A percentile compares a stretch with the other conserved stretches of the same genome.
These are phyloP conservation scores for Danio rerio DNA, from an alignment of 2,113 vertebrate species.

Conservation along the genomic window DNA sequence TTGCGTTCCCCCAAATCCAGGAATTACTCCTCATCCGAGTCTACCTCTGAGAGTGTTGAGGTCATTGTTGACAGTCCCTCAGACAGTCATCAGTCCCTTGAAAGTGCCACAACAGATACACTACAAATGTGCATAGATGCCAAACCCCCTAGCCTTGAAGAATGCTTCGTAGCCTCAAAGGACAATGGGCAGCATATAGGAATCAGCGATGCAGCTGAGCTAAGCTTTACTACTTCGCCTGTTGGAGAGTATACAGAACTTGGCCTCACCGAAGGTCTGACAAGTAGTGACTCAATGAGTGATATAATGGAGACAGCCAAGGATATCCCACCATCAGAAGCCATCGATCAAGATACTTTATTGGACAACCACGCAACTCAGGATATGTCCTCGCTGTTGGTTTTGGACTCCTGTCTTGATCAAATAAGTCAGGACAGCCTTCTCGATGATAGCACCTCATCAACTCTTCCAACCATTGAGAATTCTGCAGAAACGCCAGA, in stretches of 20 bases:
- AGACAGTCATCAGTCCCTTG: conserved; percentile 63
- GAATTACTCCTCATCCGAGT: conserved; percentile 67
- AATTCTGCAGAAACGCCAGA: conserved; percentile 86
- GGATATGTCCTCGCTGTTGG: conserved; percentile 63
- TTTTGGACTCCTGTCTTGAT: conserved; percentile 81
- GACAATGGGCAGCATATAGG: conserved; percentile 29
- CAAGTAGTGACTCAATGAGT: conserved; percentile 68
- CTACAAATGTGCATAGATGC: conserved; percentile 68
- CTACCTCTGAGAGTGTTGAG: conserved; percentile 69
- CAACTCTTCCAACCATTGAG: conserved; percentile 75
- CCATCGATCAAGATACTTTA: conserved; percentile 77
- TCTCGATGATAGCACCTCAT: conserved; percentile 84
- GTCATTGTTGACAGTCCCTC: conserved; percentile 54
- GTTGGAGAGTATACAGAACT: conserved; percentile 46
- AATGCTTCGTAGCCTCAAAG: conserved; percentile 62
- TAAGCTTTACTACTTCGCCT: conserved; percentile 49
- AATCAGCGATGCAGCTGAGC: conserved; percentile 53
- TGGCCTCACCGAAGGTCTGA: conserved; percentile 67
- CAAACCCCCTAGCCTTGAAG: conserved; percentile 72
- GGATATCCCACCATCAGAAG: conserved; percentile 57
- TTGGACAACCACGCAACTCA: conserved; percentile 62
- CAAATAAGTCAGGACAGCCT: conserved; percentile 90
- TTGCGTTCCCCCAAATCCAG: conserved; percentile 61
- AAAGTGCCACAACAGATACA: conserved; percentile 65
- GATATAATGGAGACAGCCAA: conserved; percentile 67